Evolutionary conservation across 2,797 vertebrate species (phyloP).

Genomic region (Gobionotothen gibberifrons): DNA sequence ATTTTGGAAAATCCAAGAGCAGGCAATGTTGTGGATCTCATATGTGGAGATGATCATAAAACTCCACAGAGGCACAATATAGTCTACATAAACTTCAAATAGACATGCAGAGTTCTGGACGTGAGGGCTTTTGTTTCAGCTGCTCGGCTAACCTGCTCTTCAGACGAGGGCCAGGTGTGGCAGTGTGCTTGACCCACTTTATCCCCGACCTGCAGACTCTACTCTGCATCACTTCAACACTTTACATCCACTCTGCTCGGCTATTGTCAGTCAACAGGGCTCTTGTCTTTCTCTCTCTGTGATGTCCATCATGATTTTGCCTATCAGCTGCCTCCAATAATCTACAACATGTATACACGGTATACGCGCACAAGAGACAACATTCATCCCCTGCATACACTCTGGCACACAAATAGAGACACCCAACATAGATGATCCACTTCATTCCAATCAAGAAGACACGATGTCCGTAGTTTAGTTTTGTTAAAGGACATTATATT

Average conservation of each 20-base stretch:
- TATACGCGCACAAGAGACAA: neutral
- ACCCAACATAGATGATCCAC: slow-evolving; percentile 7
- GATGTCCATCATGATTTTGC: slow-evolving; percentile 55
- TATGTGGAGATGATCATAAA: slow-evolving; percentile 5
- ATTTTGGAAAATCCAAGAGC: slow-evolving; percentile 1
- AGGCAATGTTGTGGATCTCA: neutral
- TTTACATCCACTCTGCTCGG: slow-evolving; percentile 54
- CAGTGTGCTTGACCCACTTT: slow-evolving; percentile 57
- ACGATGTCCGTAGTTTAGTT: slow-evolving; percentile 10
- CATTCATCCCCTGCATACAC: slow-evolving; percentile 12
- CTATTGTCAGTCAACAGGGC: slow-evolving; percentile 50
- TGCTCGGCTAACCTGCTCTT: slow-evolving; percentile 58
- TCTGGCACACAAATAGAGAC: slow-evolving; percentile 1
- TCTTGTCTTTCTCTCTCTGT: slow-evolving; percentile 42
- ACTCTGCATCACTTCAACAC: slow-evolving; percentile 54
- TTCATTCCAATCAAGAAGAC: slow-evolving; percentile 18
- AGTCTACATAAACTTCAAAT: slow-evolving; percentile 23
- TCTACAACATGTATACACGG: neutral
- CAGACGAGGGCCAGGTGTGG: slow-evolving; percentile 72
- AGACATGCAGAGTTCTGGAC: slow-evolving; percentile 40
- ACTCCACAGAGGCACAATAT: neutral
- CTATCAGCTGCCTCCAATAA: slow-evolving; percentile 41
- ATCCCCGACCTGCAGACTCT: slow-evolving; percentile 56
- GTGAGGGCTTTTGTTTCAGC: slow-evolving; percentile 61
- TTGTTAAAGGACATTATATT: slow-evolving; percentile 12